Evolutionary conservation across 1,140 invertebrate species (phyloP).

Genomic region (Dendrolimus punctatus): DNA sequence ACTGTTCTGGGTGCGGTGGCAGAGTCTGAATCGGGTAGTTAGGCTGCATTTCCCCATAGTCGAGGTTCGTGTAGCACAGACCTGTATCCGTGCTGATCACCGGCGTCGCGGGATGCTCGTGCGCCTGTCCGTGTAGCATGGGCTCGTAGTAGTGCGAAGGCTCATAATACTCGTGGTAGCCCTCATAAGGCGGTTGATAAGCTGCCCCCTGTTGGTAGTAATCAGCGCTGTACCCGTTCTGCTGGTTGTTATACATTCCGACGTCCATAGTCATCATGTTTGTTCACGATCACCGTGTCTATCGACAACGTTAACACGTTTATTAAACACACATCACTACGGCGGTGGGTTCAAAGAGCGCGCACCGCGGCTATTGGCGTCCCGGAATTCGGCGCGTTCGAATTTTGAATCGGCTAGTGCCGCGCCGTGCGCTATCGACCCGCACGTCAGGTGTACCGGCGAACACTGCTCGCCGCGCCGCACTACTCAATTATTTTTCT

Average conservation of each 20-base stretch:
- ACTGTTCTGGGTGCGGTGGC: slow-evolving; percentile 40
- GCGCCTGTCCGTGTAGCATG: slow-evolving; percentile 31
- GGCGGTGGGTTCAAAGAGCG: slow-evolving; percentile 16
- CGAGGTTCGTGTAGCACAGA: slow-evolving; percentile 91
- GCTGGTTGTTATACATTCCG: slow-evolving; percentile 70
- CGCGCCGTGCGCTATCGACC: slow-evolving; percentile 29
- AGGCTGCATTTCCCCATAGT: slow-evolving; percentile 74
- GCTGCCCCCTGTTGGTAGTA: slow-evolving; percentile 56
- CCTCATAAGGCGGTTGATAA: slow-evolving; percentile 54
- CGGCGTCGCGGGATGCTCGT: slow-evolving; percentile 36
- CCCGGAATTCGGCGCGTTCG: slow-evolving; percentile 30
- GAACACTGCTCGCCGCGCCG: slow-evolving; percentile 42
- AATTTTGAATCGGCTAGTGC: slow-evolving; percentile 28
- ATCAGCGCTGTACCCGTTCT: slow-evolving; percentile 56
- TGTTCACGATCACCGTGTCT: slow-evolving; percentile 33
- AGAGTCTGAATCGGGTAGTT: slow-evolving; percentile 41
- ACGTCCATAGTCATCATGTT: slow-evolving; percentile 73
- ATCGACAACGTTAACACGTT: slow-evolving; percentile 31
- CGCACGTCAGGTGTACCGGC: slow-evolving; percentile 47
- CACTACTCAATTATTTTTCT: slow-evolving; percentile 35
- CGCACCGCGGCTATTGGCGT: slow-evolving; percentile 23
- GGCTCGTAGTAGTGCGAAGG: slow-evolving; percentile 56
- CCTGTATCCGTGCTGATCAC: slow-evolving; percentile 90
- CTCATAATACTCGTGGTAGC: slow-evolving; percentile 26
- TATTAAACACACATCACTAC: slow-evolving; percentile 58